phyloP scores from a whole-genome alignment of 2,888 invertebrate species.

The Tinea trinotella region DNA sequence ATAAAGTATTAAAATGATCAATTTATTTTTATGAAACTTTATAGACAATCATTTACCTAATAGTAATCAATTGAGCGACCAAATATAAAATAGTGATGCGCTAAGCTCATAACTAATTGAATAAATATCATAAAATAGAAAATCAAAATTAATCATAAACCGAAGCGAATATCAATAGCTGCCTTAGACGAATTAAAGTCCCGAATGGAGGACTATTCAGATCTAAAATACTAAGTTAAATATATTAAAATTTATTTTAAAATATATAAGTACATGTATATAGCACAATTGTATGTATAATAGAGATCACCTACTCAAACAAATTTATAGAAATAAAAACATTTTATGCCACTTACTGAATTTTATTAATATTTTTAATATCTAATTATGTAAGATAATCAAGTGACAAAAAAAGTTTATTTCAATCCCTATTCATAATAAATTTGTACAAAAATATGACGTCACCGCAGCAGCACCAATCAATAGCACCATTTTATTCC shows the following conservation, averaged over 20 bases:
- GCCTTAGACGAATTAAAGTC: conserved; percentile 25
- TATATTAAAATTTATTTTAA: conserved; percentile 45
- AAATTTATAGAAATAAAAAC: not conserved
- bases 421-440: too few species aligned
- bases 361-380: too few species aligned
- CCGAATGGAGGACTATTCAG: conserved; percentile 28
- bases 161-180: not conserved
- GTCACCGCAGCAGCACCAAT: conserved; percentile 54
- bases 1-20: too few species aligned
- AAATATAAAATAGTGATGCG: too few species aligned
- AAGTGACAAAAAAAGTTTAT: not conserved
- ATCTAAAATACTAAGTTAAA: conserved; percentile 32
- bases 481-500: conserved; percentile 42
- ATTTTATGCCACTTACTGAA: too few species aligned
- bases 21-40: too few species aligned
- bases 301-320: conserved; percentile 57
- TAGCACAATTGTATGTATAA: conserved; percentile 46
- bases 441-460: conserved; percentile 18
- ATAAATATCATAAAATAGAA: too few species aligned
- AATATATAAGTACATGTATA: conserved; percentile 28
- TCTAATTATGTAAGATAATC: too few species aligned
- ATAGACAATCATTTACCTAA: too few species aligned
- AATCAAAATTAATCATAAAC: too few species aligned
- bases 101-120: too few species aligned
- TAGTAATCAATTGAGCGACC: too few species aligned